Conservation (phyloP, 1,140 invertebrate genomes). For the Ceratoteleas bidentatus region DNA sequence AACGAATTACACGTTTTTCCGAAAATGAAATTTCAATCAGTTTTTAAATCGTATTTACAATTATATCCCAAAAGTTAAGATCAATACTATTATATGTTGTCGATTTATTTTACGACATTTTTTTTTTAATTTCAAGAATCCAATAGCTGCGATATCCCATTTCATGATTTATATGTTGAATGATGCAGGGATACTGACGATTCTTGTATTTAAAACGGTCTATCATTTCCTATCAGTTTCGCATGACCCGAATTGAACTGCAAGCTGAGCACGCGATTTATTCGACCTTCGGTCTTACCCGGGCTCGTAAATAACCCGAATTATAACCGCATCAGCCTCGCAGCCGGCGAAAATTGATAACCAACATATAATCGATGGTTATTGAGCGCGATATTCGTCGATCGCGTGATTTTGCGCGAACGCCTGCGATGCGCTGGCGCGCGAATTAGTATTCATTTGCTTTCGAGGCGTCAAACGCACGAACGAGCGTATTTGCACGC, state of each 20-base stretch:
- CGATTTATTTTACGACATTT: too few relatives aligned
- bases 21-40: too few relatives aligned
- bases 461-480: constrained; percentile 67
- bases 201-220: neutral
- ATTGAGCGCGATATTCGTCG: constrained; percentile 37
- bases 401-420: constrained; percentile 44
- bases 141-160: too few relatives aligned
- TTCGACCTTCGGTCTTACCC: constrained; percentile 14
- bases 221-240: neutral
- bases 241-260: neutral
- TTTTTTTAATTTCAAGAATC: too few relatives aligned
- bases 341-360: constrained; percentile 44
- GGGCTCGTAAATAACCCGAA: constrained; percentile 26
- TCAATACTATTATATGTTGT: too few relatives aligned
- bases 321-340: constrained; percentile 39
- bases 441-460: constrained; percentile 72
- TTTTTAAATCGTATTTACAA: too few relatives aligned
- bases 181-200: too few relatives aligned
- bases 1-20: too few relatives aligned
- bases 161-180: too few relatives aligned
- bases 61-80: too few relatives aligned
- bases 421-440: constrained; percentile 24
- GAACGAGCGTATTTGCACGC: constrained; percentile 62
- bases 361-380: constrained; percentile 53
- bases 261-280: neutral